A percentile compares a stretch with the other conserved stretches of the same genome.
These are phyloP conservation scores for Hemiscyllium ocellatum DNA, from an alignment of 2,113 vertebrate genomes.

Conservation along the genomic window DNA sequence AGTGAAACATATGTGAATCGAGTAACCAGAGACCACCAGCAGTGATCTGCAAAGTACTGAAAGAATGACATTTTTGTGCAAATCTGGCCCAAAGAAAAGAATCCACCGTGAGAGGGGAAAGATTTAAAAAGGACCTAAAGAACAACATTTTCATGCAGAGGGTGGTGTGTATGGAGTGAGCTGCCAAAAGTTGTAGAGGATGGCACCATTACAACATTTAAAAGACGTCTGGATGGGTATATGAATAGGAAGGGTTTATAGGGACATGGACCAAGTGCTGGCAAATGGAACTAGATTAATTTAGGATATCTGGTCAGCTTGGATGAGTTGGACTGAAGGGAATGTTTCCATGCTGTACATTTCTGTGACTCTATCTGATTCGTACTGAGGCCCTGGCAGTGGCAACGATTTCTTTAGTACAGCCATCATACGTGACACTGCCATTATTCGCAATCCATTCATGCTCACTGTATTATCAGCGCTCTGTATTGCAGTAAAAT, in stretches of 20 bases:
- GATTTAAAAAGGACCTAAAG: no score
- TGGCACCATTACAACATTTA: no score
- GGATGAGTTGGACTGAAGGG: no score
- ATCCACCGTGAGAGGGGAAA: background rate
- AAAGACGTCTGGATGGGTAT: no score
- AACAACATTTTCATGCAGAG: no score
- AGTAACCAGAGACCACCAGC: background rate
- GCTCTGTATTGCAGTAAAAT: background rate
- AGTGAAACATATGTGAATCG: background rate
- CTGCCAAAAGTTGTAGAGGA: no score
- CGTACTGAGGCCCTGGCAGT: background rate
- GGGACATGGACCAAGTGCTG: no score
- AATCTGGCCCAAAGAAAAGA: background rate
- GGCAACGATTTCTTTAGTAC: background rate
- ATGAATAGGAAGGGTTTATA: no score
- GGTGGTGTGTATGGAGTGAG: no score
- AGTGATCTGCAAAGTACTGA: background rate
- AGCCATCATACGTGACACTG: background rate
- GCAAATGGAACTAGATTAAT: no score
- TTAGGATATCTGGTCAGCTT: no score
- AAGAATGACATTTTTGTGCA: background rate
- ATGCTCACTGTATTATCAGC: background rate
- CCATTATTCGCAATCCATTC: background rate
- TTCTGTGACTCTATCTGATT: background rate
- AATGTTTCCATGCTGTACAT: no score